A percentile compares a stretch with the other conserved stretches of the same genome.
Evolutionary conservation across 2,888 invertebrate genomes (phyloP).

Genomic region (Lobophora halterata): DNA sequence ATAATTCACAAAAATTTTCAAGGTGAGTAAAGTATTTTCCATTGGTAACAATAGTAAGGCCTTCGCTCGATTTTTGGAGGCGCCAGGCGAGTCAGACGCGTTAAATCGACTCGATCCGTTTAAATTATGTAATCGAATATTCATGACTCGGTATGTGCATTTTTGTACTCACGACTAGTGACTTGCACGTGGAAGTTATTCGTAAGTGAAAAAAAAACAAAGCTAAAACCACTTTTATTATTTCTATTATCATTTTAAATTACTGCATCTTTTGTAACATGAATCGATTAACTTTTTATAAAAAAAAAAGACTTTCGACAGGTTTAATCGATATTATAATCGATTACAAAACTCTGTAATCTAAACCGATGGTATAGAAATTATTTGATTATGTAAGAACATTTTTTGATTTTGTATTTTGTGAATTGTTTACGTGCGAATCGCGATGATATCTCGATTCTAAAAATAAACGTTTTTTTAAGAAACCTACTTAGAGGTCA

Average conservation of each 20-base stretch:
- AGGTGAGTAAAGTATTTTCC: slow-evolving; percentile 5
- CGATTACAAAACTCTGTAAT: slow-evolving; percentile 33
- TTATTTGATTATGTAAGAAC: slow-evolving; percentile 4
- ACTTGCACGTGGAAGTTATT: slow-evolving; percentile 27
- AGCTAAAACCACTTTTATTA: too few relatives aligned
- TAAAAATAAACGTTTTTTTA: slow-evolving; percentile 6
- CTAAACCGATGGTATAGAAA: not conserved
- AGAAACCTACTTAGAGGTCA: slow-evolving; percentile 6
- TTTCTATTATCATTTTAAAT: too few relatives aligned
- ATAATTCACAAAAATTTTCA: slow-evolving; percentile 4
- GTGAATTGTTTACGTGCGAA: not conserved
- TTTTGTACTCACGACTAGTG: slow-evolving; percentile 40
- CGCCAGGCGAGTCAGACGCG: slow-evolving; percentile 48
- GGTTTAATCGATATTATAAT: slow-evolving; percentile 45
- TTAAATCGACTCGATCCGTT: slow-evolving; percentile 45
- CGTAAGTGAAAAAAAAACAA: too few relatives aligned
- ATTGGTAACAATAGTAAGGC: slow-evolving; percentile 38
- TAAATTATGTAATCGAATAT: slow-evolving; percentile 72
- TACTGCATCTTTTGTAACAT: slow-evolving; percentile 16
- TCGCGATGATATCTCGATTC: not conserved
- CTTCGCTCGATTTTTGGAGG: slow-evolving; percentile 40
- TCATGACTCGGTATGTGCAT: slow-evolving; percentile 50
- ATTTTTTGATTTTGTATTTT: not conserved
- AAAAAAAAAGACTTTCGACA: slow-evolving; percentile 23
- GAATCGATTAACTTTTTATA: slow-evolving; percentile 20